Conservation (phyloP, 2,113 vertebrate genomes). For the Salvator merianae region DNA sequence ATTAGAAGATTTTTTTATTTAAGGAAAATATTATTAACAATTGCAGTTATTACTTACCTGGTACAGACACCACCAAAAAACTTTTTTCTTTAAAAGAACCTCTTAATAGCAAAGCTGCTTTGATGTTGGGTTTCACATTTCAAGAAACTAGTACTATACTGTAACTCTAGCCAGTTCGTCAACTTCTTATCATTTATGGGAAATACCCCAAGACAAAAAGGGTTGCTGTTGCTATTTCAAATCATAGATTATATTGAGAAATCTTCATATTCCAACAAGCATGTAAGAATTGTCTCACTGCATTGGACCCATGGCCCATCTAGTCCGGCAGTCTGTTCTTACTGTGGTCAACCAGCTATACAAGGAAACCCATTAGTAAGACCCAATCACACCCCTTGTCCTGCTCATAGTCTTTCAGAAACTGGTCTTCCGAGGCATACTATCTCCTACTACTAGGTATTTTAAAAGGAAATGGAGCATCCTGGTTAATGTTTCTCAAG, state of each 20-base stretch:
- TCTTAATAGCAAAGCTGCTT: conserved; percentile 45
- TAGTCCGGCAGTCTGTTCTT: no score
- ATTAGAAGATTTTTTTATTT: conserved; percentile 1
- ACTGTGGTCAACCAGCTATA: no score
- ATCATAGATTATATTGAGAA: neutral
- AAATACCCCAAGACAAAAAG: neutral
- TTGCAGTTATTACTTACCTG: conserved; percentile 22
- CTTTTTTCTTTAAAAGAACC: conserved; percentile 22
- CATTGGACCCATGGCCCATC: no score
- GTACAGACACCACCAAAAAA: conserved; percentile 38
- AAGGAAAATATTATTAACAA: conserved; percentile 6
- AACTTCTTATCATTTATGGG: conserved; percentile 57
- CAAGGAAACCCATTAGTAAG: no score
- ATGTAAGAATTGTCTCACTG: no score
- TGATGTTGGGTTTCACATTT: conserved; percentile 48
- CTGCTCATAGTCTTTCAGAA: no score
- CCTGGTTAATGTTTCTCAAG: no score
- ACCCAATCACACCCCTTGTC: no score
- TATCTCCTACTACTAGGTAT: no score
- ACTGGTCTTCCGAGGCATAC: no score
- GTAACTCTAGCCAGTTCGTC: conserved; percentile 32
- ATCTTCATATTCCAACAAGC: no score
- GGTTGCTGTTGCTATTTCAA: conserved; percentile 44
- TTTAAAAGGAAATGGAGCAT: no score
- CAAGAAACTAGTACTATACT: conserved; percentile 53